Evolutionary conservation across 1,140 invertebrate species (phyloP), one percentile per base, ranked within the genome.

Genomic region (Hycleus cichorii): DNA sequence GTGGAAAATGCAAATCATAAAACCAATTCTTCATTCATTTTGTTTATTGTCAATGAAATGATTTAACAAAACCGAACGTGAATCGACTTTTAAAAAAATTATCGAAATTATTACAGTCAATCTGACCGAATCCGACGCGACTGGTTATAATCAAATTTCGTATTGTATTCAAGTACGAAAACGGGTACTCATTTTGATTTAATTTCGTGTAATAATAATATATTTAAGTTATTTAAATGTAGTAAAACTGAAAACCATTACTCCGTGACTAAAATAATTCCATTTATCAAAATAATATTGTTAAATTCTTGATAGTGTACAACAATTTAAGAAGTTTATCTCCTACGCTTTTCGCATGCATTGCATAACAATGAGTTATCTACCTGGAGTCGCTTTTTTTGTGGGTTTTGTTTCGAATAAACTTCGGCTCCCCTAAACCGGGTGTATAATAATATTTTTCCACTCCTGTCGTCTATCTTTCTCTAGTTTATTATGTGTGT

Each of bases 281-380:
- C 58, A 64, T 60, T 64, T 60, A 60, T 64, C 58, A 64, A 60
- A 10, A 58, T 49, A 45, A 53, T 53, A 45, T 53, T 53, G 46
- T 53, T 46, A 53, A 53, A 53, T 46, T 53, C 42, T 27, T 26
- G 42, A n/a, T 52, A n/a, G 50, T 45, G 48, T 49, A 49, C 48
- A 32, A 32, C 32, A 49, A 49, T 49, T 49, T 49, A 49, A 49
- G 39, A 38, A 45, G 42, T 38, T 45, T 52, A 26, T 46, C 59
- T 57, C 48, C 59, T 51, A 51, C 48, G 49, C 49, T 44, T 48
- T 18, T 32, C 32, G 32, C 32, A 24, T 39, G 45, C 48, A 47
- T 59, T 54, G 58, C 46, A 55, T 49, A 59, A 57, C 47, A 51
- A 62, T 62, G 43, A 54, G 38, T 44, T 55, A 47, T 60, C 58